phyloP scores from a whole-genome alignment of 1,140 invertebrate genomes.

The Pentalonia nigronervosa region DNA sequence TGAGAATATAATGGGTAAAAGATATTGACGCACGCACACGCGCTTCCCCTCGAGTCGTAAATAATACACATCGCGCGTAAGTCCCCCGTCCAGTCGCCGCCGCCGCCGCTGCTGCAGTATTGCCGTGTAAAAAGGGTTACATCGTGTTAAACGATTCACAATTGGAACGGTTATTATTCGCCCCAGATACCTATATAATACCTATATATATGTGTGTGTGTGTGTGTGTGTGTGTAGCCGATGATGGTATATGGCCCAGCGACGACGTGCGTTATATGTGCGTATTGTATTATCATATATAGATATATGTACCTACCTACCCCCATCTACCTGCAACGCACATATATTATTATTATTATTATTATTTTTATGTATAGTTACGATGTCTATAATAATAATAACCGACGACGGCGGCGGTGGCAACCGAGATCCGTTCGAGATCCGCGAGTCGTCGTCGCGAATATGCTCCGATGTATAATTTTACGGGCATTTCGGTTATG shows the following conservation, averaged over 20 bases:
- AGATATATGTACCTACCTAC: too few species aligned
- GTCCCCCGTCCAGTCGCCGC: too few species aligned
- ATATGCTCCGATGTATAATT: background rate
- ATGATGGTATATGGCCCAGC: background rate
- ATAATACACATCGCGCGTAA: too few species aligned
- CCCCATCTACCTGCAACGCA: background rate
- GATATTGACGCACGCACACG: constrained; percentile 12
- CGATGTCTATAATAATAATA: constrained; percentile 1
- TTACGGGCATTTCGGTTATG: constrained; percentile 17
- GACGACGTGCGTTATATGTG: background rate
- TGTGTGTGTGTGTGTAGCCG: too few species aligned
- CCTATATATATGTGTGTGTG: background rate
- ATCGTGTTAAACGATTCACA: constrained; percentile 58
- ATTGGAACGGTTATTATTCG: constrained; percentile 58
- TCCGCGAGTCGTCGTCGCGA: background rate
- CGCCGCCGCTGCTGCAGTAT: background rate
- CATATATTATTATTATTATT: background rate
- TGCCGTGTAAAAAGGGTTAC: constrained; percentile 58
- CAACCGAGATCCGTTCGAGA: background rate
- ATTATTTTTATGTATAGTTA: background rate
- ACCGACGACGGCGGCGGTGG: background rate
- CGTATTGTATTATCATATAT: background rate
- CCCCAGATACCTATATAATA: background rate
- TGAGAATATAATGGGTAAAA: constrained; percentile 56
- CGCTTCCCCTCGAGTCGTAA: background rate